phyloP scores from a whole-genome alignment of 2,888 invertebrate genomes.

The Zygogramma bicolorata region DNA sequence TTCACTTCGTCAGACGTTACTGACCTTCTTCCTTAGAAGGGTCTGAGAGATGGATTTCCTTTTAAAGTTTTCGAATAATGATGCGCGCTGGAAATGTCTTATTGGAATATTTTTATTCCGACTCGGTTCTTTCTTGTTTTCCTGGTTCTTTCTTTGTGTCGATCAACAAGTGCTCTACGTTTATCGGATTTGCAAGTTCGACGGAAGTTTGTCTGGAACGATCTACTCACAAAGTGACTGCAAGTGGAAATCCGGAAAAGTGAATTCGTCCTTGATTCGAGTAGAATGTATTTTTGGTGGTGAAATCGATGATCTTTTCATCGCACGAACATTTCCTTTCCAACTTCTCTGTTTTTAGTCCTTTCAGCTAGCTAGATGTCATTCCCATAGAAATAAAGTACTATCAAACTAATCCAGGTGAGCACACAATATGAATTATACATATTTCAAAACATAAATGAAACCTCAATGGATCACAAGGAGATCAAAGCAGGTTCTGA shows the following conservation, averaged over 20 bases:
- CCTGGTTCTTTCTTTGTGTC: slow-evolving; percentile 23
- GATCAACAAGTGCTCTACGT: slow-evolving; percentile 41
- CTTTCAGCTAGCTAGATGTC: no score
- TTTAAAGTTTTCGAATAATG: slow-evolving; percentile 52
- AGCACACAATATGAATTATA: no score
- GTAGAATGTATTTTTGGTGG: background rate
- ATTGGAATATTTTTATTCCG: slow-evolving; percentile 49
- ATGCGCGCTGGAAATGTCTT: slow-evolving; percentile 48
- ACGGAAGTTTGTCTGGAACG: background rate
- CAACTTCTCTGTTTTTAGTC: no score
- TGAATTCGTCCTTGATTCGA: background rate
- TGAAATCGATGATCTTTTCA: background rate
- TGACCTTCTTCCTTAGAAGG: slow-evolving; percentile 45
- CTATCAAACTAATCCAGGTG: no score
- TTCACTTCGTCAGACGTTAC: slow-evolving; percentile 39
- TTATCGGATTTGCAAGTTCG: slow-evolving; percentile 15
- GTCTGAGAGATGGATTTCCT: slow-evolving; percentile 43
- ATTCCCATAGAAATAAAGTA: no score
- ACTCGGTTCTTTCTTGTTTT: slow-evolving; percentile 21
- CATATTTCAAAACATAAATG: no score
- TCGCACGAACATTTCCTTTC: no score
- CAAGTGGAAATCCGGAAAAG: background rate
- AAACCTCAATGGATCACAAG: no score
- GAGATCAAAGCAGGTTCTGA: no score
- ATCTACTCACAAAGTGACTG: background rate